Evolutionary conservation across 2,113 vertebrate species (phyloP), one percentile per base, ranked within the genome.

Genomic region (Gila orcuttii): DNA sequence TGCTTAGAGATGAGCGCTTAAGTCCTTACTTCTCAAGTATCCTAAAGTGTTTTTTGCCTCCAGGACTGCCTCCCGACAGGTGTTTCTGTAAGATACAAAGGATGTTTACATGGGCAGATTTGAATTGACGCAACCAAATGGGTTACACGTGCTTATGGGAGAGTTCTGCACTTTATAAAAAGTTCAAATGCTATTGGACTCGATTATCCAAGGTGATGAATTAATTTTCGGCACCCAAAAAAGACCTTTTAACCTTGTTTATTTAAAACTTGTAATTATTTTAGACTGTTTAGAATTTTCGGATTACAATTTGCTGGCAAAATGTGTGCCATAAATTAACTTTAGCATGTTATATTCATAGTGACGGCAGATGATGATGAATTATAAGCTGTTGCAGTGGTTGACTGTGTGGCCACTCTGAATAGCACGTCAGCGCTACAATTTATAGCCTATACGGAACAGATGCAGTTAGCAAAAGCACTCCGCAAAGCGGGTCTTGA

Each of bases 1-100:
- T 95, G 94, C 94, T 93, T 84, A 0, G 25, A 77, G 86, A 86
- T 3, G 80, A 87, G 90, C 25, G 75, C 76, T 62, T 79, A 79
- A 87, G 75, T 80, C 75, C 28, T 71, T 82, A 71, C 71, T 77
- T 77, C 92, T 94, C 92, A 87, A 92, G 88, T 92, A 89, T 93
- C 93, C 92, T 91, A 91, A 94, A 93, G 90, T 90, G 90, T 91
- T 91, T 90, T 90, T 91, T 92, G 93, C 92, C 93, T 93, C 90
- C 87, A 89, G n/a, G 36, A 62, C 45, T 39, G 83, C 59, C 36
- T 90, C 89, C 79, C 6, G 88, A 93, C 93, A 95, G 94, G 93
- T 95, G 93, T 90, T 90, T 87, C 82, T 91, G 86, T 71, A 89
- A 88, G 71, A 73, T 60, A 83, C 79, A 25, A 23, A 80, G 69